phyloP scores from a whole-genome alignment of 2,797 vertebrate genomes.

The Spondyliosoma cantharus region DNA sequence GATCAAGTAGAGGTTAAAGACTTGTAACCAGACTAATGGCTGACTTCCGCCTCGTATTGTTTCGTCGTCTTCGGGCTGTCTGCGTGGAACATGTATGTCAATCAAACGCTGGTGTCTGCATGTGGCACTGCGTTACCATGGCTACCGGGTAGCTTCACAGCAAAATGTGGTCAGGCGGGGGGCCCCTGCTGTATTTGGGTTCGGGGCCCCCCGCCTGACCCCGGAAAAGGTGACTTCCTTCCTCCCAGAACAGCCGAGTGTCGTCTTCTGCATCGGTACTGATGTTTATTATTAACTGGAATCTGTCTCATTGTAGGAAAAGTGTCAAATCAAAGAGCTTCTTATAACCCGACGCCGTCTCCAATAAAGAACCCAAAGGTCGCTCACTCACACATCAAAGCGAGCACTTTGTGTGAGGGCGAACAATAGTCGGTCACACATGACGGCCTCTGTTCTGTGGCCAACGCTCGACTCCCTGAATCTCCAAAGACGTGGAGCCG shows the following conservation, averaged over 20 bases:
- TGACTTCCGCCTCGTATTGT: conserved; percentile 89
- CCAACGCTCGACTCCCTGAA: conserved; percentile 55
- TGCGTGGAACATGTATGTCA: conserved; percentile 86
- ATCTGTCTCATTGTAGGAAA: background rate
- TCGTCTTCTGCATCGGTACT: background rate
- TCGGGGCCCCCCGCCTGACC: too few relatives aligned
- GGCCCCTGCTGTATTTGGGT: too few relatives aligned
- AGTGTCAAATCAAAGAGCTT: too few relatives aligned
- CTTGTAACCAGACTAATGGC: conserved; percentile 85
- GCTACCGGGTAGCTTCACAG: conserved; percentile 88
- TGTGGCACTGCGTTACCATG: conserved; percentile 86
- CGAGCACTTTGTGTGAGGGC: conserved; percentile 83
- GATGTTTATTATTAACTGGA: background rate
- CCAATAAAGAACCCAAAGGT: too few relatives aligned
- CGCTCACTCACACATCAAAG: conserved; percentile 81
- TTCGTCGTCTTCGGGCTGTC: conserved; percentile 83
- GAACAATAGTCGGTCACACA: conserved; percentile 88
- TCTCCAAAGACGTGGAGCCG: conserved; percentile 69
- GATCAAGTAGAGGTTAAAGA: conserved; percentile 88
- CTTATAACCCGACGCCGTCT: too few relatives aligned
- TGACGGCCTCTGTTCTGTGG: conserved; percentile 82
- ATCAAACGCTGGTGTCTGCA: conserved; percentile 82
- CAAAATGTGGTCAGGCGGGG: conserved; percentile 43
- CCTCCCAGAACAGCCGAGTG: background rate
- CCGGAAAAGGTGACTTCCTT: conserved; percentile 17